These are phyloP conservation scores for Piaya cayana DNA, from an alignment of 2,113 vertebrate genomes.

Conservation along the genomic window DNA sequence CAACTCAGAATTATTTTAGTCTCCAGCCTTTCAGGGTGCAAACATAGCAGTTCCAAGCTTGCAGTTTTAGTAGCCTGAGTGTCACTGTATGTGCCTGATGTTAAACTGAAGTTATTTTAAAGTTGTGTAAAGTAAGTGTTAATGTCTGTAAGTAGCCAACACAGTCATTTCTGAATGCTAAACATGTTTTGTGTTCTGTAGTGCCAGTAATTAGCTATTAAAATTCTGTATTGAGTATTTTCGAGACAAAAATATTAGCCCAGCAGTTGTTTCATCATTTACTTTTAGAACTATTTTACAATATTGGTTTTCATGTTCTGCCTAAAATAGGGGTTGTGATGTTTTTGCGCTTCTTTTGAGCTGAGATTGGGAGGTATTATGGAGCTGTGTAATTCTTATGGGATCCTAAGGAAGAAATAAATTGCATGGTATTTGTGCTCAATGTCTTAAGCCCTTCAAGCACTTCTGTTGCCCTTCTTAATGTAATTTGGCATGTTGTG, in stretches of 20 bases:
- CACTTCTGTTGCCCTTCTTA: background rate
- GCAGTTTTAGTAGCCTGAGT: background rate
- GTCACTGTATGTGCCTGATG: background rate
- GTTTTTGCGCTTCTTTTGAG: background rate
- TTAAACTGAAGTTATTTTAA: background rate
- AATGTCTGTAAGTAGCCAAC: background rate
- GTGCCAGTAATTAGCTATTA: background rate
- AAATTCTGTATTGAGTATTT: background rate
- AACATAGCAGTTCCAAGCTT: background rate
- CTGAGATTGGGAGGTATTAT: background rate
- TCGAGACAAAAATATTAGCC: background rate
- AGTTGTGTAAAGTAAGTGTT: background rate
- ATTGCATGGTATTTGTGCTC: background rate
- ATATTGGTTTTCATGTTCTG: background rate
- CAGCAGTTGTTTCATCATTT: background rate
- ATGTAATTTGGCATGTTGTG: background rate
- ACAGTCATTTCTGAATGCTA: background rate
- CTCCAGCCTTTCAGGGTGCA: background rate
- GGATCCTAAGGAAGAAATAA: background rate
- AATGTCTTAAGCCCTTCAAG: background rate
- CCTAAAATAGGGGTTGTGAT: background rate
- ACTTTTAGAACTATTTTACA: background rate
- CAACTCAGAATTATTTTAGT: background rate
- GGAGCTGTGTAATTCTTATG: background rate
- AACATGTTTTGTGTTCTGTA: background rate